Evolutionary conservation across 2,113 vertebrate species (phyloP).

Genomic region (Megalops atlanticus): DNA sequence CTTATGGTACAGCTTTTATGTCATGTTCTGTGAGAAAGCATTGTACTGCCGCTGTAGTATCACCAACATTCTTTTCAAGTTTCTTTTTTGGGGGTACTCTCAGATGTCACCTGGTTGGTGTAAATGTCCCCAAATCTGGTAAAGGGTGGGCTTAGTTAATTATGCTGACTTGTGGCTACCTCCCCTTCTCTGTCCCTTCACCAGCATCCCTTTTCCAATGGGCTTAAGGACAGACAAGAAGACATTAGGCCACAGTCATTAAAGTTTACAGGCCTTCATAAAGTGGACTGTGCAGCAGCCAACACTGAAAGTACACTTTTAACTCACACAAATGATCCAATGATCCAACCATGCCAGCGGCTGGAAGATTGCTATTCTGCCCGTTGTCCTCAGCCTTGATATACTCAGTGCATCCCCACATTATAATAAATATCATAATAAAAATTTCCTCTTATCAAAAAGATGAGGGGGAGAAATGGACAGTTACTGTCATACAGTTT

Average conservation of each 20-base stretch:
- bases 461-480: too few species aligned
- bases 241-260: slow-evolving; percentile 62
- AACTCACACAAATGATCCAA: slow-evolving; percentile 34
- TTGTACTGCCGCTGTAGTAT: too few species aligned
- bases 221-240: slow-evolving; percentile 59
- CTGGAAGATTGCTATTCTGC: background rate
- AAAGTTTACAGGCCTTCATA: slow-evolving; percentile 69
- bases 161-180: slow-evolving; percentile 48
- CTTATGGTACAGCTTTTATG: too few species aligned
- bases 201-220: slow-evolving; percentile 57
- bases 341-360: background rate
- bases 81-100: too few species aligned
- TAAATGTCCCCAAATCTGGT: too few species aligned
- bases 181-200: slow-evolving; percentile 28
- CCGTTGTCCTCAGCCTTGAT: background rate
- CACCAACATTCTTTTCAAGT: too few species aligned
- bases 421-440: too few species aligned
- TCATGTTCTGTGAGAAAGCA: too few species aligned
- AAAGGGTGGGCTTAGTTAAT: too few species aligned
- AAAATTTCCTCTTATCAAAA: too few species aligned
- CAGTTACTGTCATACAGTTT: background rate
- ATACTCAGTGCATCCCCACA: too few species aligned
- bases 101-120: too few species aligned
- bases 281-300: slow-evolving; percentile 59
- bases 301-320: slow-evolving; percentile 67